Evolutionary conservation across 1,140 invertebrate genomes (phyloP), one percentile per base, ranked within the genome.

Genomic region (Apis cerana): DNA sequence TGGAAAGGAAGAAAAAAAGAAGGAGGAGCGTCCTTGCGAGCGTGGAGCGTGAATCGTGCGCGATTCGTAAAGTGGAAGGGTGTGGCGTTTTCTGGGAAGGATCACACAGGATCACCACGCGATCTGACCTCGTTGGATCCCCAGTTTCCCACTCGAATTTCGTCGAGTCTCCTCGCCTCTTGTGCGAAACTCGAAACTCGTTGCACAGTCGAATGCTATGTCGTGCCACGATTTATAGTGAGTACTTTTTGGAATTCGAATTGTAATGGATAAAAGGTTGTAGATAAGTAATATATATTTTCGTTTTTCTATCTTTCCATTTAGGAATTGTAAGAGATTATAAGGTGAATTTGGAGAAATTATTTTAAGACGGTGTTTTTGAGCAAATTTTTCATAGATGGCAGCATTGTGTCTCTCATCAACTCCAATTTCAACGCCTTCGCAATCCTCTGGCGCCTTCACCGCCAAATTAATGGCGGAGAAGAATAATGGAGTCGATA

Each of bases 21-120:
- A 5, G 33, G 33, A 43, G 33, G 33, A 43, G 33, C 85, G 85
- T 87, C 84, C 84, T 87, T 86, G 85, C 85, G 80, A 64, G 62
- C 75, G 33, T 54, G 80, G 75, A 69, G 68, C 62, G 52, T 82
- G 72, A 76, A 33, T 68, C 72, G 56, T 48, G 80, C 54, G 64
- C 52, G 80, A 77, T 72, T 85, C 61, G 74, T 21, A 43, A 82
- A 27, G 48, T 71, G 59, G 58, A 59, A 83, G 89, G 90, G 91
- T 89, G 91, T 91, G 91, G 89, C 88, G 85, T 85, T 84, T 87
- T 89, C 87, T 89, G 88, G 86, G 86, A 87, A 86, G 87, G 83
- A 89, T 89, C 89, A 69, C 89, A 77, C 80, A 89, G 84, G 65
- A 74, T 33, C 58, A 83, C 67, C 61, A 59, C 48, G 33, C 58